Evolutionary conservation across 1,140 invertebrate genomes (phyloP), one percentile per base, ranked within the genome.

Genomic region (Drosophila oshimai): DNA sequence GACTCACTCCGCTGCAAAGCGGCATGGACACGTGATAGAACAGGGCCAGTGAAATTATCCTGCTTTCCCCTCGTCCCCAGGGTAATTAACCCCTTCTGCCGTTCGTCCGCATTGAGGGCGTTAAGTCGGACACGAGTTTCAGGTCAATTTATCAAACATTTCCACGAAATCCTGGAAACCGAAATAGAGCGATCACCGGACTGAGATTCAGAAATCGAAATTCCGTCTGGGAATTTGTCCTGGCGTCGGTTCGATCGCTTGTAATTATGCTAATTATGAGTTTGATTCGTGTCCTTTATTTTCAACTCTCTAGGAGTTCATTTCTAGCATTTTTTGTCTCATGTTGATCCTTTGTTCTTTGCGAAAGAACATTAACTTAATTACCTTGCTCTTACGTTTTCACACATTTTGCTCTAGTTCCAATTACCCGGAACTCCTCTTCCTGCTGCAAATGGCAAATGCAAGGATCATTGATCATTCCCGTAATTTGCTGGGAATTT

Each of bases 131-230:
- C 81, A 88, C 81, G 81, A 87, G 81, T 81, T 87, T 67, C 79
- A 67, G 73, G 68, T 87, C 81, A 81, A 87, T 87, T 87, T 87
- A 87, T 87, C 81, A 87, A 87, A 87, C 49, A 62, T 71, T 74
- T 54, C 64, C 60, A 44, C 36, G 58, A 51, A 53, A 87, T 81
- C 83, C 18, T 70, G 64, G 81, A 87, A 87, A 62, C 57, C 39
- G 39, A 84, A 80, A 84, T 87, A 76, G 57, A 84, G 75, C 50
- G 67, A 84, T 84, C 71, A 75, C 58, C 39, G 62, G 41, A 31
- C 46, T 53, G 34, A 34, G 60, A 41, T 47, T 50, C 12, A n/a
- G 15, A 9, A 22, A 62, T 37, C 13, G 39, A 58, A 50, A 26
- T 33, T 33, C 34, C 7, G 29, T 75, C 31, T 53, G 60, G 67